A percentile compares a stretch with the other conserved stretches of the same genome.
Conservation (phyloP, 2,888 invertebrate species). For the Amaurobius ferox region DNA sequence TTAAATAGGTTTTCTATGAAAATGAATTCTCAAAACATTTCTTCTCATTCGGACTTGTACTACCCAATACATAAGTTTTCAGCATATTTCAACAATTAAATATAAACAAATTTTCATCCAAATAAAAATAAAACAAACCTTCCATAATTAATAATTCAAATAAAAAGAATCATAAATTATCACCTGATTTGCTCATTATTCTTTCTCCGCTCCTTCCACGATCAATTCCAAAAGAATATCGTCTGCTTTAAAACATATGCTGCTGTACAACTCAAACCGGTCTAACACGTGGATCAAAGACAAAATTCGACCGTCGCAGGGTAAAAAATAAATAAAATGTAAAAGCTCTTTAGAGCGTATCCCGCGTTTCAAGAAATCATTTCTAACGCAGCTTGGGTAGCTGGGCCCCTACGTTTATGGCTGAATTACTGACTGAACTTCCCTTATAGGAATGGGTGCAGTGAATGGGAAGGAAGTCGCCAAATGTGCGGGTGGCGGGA, state of each 20-base stretch:
- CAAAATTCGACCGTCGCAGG: neutral
- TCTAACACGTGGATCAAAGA: constrained; percentile 1
- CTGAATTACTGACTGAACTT: neutral
- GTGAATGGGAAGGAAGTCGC: neutral
- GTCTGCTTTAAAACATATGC: neutral
- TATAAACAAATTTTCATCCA: no score
- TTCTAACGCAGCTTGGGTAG: neutral
- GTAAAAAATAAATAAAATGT: neutral
- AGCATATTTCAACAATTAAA: no score
- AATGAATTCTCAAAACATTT: no score
- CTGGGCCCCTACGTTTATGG: neutral
- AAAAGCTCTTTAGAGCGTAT: neutral
- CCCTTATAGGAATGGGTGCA: neutral
- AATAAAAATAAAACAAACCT: no score
- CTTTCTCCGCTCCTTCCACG: neutral
- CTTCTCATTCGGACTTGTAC: no score
- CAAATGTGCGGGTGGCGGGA: neutral
- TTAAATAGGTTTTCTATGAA: no score
- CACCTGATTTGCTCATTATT: neutral
- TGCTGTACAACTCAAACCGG: neutral
- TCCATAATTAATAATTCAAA: no score
- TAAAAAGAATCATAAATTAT: neutral
- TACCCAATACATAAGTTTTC: no score
- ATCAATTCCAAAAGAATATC: neutral
- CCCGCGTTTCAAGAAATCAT: neutral